Conservation (phyloP, 92 coral and sea anemone species). For the Zoanthus gigantus region DNA sequence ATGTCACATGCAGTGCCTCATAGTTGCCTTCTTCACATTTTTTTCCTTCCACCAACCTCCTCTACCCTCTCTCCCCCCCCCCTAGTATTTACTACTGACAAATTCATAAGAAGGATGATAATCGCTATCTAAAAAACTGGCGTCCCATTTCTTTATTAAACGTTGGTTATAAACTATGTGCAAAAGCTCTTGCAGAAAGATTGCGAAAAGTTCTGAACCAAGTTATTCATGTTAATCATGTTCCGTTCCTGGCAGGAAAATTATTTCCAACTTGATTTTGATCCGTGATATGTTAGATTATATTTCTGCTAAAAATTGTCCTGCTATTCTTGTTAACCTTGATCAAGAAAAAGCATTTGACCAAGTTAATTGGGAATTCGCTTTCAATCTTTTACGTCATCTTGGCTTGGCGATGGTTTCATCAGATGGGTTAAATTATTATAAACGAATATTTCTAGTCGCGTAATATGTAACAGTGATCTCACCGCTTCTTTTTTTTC, state of each 20-base stretch:
- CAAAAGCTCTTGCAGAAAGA: neutral
- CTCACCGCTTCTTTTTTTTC: neutral
- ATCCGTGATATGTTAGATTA: neutral
- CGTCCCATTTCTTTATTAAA: neutral
- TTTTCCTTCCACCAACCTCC: too few species aligned
- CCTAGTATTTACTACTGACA: too few species aligned
- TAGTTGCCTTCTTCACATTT: too few species aligned
- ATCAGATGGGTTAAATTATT: neutral
- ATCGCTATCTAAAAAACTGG: slow-evolving; percentile 4
- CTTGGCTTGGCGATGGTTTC: neutral
- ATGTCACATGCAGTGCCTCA: too few species aligned
- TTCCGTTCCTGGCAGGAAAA: neutral
- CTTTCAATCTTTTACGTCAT: neutral
- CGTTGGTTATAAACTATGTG: neutral
- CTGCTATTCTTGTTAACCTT: neutral
- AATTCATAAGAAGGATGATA: too few species aligned
- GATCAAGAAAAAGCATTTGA: too few species aligned
- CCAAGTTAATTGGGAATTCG: neutral
- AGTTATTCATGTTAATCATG: neutral
- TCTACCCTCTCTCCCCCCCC: too few species aligned
- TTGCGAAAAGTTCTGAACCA: neutral
- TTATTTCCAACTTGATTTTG: neutral
- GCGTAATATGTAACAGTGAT: neutral
- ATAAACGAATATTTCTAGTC: neutral
- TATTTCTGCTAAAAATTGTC: neutral